Evolutionary conservation across 2,113 vertebrate genomes (phyloP), one percentile per base, ranked within the genome.

Genomic region (Fukomys damarensis): DNA sequence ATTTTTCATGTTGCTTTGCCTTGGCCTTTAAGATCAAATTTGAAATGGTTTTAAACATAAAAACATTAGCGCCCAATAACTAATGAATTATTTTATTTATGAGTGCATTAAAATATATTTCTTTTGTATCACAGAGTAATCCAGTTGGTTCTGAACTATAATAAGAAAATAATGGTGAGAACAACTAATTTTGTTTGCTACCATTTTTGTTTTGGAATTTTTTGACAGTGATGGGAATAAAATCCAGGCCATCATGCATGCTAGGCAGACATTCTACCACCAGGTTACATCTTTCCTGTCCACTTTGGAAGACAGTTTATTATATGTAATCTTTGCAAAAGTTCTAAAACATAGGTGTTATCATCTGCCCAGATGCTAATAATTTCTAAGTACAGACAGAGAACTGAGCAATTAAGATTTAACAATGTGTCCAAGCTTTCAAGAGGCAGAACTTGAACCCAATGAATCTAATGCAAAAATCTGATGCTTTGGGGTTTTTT

Each of bases 11-110:
- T 38, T 66, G 6, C 11, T 65, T 93, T 93, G 52, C 49, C 49
- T 81, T 84, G 30, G 59, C 43, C 54, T 52, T 90, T 92, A 82
- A 89, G 85, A 89, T 96, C 89, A 79, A 92, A 90, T 17, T 7
- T 24, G 66, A 92, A 56, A 56, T 8, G 83, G n/a, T 49, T 97
- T 97, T 93, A 84, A 96, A 14, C 46, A 52, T 80, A 84, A 93
- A 87, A 89, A 52, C 13, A 76, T 5, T 7, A 16, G 5, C 86
- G 66, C 10, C 30, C 30, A 94, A 54, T 65, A 91, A 91, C 30
- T 16, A 52, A 84, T 24, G 63, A 80, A 28, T 30, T 91, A 4
- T 28, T 52, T 52, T 90, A 83, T 84, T 54, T 79, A 84, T 61
- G 84, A 84, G 49, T 41, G 6, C 7, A 91, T 72, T 87, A 65